phyloP scores from a whole-genome alignment of 2,888 invertebrate genomes.

The Gastrophysa polygoni region DNA sequence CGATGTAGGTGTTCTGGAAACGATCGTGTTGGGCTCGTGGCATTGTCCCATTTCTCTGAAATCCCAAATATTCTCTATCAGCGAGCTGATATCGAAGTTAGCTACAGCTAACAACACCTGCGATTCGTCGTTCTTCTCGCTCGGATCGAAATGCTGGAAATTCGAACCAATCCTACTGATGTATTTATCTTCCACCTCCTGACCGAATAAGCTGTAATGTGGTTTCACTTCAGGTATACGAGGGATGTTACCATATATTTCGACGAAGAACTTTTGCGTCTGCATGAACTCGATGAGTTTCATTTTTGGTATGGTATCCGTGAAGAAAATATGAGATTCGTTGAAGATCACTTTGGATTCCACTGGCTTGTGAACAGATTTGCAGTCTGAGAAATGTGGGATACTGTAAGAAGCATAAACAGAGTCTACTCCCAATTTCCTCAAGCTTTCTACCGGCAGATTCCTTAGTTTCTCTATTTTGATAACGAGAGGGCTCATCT shows the following conservation, averaged over 20 bases:
- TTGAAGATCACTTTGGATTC: conserved; percentile 34
- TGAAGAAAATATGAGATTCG: conserved; percentile 41
- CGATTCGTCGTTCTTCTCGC: neutral
- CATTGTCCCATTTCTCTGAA: conserved; percentile 72
- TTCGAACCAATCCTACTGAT: conserved; percentile 18
- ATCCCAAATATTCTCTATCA: conserved; percentile 41
- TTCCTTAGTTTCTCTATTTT: conserved; percentile 40
- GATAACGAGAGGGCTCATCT: conserved; percentile 41
- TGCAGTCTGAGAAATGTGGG: conserved; percentile 35
- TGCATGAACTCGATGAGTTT: conserved; percentile 41
- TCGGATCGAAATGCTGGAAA: conserved; percentile 10
- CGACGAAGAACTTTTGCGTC: conserved; percentile 34
- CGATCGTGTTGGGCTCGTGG: conserved; percentile 69
- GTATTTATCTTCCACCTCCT: conserved; percentile 18
- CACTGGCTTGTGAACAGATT: conserved; percentile 33
- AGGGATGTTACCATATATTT: conserved; percentile 29
- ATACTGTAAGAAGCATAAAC: conserved; percentile 33
- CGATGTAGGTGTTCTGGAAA: conserved; percentile 18
- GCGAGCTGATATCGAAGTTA: conserved; percentile 41
- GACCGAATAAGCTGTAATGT: conserved; percentile 22
- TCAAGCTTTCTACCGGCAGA: conserved; percentile 38
- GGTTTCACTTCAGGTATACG: conserved; percentile 9
- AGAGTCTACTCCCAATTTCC: conserved; percentile 21
- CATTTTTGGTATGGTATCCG: conserved; percentile 35
- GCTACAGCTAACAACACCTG: conserved; percentile 36